Conservation (phyloP, 2,113 vertebrate genomes). For the Phasianus colchicus region DNA sequence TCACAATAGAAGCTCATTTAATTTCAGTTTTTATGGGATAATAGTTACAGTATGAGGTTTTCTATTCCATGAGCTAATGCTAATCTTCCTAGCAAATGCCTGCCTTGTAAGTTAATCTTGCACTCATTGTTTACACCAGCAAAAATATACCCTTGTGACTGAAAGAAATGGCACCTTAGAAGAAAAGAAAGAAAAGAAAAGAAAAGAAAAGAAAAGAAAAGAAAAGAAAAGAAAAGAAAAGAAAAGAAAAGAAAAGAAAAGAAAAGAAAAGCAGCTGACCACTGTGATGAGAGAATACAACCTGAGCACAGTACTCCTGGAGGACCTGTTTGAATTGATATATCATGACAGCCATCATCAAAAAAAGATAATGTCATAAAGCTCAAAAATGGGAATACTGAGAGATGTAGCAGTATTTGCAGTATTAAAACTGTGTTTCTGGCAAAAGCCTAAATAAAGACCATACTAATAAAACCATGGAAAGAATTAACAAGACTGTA, state of each 20-base stretch:
- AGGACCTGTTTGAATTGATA: slow-evolving; percentile 47
- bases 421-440: slow-evolving; percentile 18
- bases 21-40: slow-evolving; percentile 15
- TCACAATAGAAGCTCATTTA: slow-evolving; percentile 1
- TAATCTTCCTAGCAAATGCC: slow-evolving; percentile 42
- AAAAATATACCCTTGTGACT: slow-evolving; percentile 34
- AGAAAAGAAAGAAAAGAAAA: slow-evolving; percentile 68
- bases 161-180: slow-evolving; percentile 44
- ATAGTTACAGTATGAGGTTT: background rate
- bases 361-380: slow-evolving; percentile 45
- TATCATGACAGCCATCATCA: slow-evolving; percentile 59
- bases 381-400: background rate
- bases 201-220: slow-evolving; percentile 56
- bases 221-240: slow-evolving; percentile 61
- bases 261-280: slow-evolving; percentile 56
- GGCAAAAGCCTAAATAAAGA: slow-evolving; percentile 34
- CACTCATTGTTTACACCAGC: slow-evolving; percentile 22
- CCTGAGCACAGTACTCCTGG: background rate
- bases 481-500: background rate
- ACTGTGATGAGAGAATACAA: slow-evolving; percentile 43
- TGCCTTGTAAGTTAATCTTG: slow-evolving; percentile 38
- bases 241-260: slow-evolving; percentile 61
- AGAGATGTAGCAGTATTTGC: slow-evolving; percentile 39
- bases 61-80: slow-evolving; percentile 7
- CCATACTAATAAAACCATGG: background rate